Conservation (phyloP, 1,140 invertebrate species). For the Andrena cerasifolii region DNA sequence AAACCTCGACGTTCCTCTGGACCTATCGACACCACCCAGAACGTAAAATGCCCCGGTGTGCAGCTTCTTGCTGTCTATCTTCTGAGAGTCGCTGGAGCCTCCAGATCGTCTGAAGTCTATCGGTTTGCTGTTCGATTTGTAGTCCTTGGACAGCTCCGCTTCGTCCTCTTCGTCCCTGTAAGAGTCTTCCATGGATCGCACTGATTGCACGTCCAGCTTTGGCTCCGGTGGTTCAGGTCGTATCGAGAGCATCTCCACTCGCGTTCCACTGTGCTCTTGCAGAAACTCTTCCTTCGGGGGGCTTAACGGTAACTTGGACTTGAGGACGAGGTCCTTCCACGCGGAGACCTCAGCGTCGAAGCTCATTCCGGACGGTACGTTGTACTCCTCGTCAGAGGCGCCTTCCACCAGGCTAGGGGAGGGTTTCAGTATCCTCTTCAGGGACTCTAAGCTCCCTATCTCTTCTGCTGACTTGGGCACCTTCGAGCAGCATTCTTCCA, state of each 20-base stretch:
- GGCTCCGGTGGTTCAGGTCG: conserved; percentile 68
- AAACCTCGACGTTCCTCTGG: too few species aligned
- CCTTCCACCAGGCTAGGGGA: background rate
- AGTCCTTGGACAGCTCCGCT: background rate
- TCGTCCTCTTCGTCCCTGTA: background rate
- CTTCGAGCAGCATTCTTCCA: too few species aligned
- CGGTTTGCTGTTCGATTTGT: background rate
- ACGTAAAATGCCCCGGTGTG: background rate
- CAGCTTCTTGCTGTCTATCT: conserved; percentile 23
- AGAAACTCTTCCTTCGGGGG: background rate
- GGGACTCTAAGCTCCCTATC: background rate
- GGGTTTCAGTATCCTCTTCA: background rate
- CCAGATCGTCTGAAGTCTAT: background rate
- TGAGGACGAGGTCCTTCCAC: conserved; percentile 63
- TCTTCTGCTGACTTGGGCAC: background rate
- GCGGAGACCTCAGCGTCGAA: conserved; percentile 53
- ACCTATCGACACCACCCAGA: too few species aligned
- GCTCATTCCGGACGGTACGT: conserved; percentile 26
- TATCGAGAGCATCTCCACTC: conserved; percentile 58
- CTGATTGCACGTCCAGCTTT: conserved; percentile 59
- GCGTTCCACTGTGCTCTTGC: background rate
- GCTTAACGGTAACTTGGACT: conserved; percentile 40
- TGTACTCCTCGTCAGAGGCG: conserved; percentile 50
- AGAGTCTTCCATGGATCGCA: conserved; percentile 25
- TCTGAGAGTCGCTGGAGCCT: background rate